Evolutionary conservation across 1,140 invertebrate species (phyloP).

Genomic region (Ceratina calcarata): DNA sequence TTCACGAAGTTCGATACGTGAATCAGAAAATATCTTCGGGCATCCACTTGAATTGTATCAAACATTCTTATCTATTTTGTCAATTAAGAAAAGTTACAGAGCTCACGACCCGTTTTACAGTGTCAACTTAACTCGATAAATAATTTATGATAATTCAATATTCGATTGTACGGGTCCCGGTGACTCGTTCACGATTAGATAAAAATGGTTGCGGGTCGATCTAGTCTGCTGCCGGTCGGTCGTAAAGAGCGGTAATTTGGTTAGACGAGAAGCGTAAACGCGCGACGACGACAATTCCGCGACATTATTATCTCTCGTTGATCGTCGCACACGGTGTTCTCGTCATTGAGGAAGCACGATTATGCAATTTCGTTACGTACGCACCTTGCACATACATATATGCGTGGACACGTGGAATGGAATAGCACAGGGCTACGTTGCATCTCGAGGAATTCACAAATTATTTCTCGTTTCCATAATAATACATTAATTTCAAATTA

Average conservation of each 20-base stretch:
- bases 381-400: constrained; percentile 10
- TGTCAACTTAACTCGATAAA: constrained; percentile 6
- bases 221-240: not conserved
- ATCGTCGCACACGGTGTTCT: constrained; percentile 46
- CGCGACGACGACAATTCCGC: constrained; percentile 46
- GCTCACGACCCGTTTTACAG: too few species aligned
- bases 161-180: not conserved
- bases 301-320: constrained; percentile 56
- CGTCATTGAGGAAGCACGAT: constrained; percentile 58
- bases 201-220: constrained; percentile 15
- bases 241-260: constrained; percentile 44
- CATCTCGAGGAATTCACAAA: not conserved
- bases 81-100: too few species aligned
- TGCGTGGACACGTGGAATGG: not conserved
- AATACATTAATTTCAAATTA: too few species aligned
- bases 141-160: constrained; percentile 43
- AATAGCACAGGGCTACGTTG: not conserved
- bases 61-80: not conserved
- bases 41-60: not conserved
- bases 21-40: too few species aligned
- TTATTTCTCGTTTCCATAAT: too few species aligned
- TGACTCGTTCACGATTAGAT: constrained; percentile 39
- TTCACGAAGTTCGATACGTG: too few species aligned
- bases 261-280: constrained; percentile 35
- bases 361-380: constrained; percentile 57